Evolutionary conservation across 2,797 vertebrate species (phyloP).

Genomic region (Centropyge bicolor): DNA sequence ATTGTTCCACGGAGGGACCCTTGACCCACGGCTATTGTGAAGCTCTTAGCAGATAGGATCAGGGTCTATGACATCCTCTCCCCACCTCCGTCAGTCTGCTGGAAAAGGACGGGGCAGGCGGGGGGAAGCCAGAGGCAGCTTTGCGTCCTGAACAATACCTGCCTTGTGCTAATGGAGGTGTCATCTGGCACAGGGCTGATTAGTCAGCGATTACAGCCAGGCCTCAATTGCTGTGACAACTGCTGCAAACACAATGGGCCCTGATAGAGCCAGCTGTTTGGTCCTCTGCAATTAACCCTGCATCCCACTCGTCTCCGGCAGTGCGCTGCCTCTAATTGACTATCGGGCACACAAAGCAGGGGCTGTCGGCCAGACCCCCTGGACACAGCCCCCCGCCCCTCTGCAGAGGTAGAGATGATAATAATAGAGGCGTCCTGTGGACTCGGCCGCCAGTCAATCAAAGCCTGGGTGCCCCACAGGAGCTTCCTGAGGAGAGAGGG

Average conservation of each 20-base stretch:
- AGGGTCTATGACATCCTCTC: conserved; percentile 68
- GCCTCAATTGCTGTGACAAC: conserved; percentile 87
- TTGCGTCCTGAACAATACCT: conserved; percentile 81
- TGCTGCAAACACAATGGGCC: conserved; percentile 87
- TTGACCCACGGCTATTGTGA: conserved; percentile 76
- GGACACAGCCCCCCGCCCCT: conserved; percentile 77
- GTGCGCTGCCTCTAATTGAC: conserved; percentile 85
- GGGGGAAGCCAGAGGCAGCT: conserved; percentile 68
- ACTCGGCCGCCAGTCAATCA: conserved; percentile 85
- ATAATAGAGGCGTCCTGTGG: conserved; percentile 85
- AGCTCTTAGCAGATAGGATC: conserved; percentile 75
- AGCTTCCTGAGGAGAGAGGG: conserved; percentile 80
- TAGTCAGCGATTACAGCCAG: conserved; percentile 89
- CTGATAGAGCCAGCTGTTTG: conserved; percentile 88
- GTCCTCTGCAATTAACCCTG: conserved; percentile 89
- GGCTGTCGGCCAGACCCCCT: conserved; percentile 83
- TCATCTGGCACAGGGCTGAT: conserved; percentile 86
- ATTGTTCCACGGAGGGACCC: conserved; percentile 64
- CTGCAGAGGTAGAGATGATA: conserved; percentile 82
- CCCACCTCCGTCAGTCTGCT: conserved; percentile 54
- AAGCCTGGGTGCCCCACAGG: conserved; percentile 76
- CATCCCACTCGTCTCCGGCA: conserved; percentile 84
- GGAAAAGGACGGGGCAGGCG: conserved; percentile 65
- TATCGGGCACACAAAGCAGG: conserved; percentile 86
- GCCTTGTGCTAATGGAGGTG: conserved; percentile 85